Evolutionary conservation across 2,888 invertebrate genomes (phyloP).

Genomic region (Sphaerophoria rueppellii): DNA sequence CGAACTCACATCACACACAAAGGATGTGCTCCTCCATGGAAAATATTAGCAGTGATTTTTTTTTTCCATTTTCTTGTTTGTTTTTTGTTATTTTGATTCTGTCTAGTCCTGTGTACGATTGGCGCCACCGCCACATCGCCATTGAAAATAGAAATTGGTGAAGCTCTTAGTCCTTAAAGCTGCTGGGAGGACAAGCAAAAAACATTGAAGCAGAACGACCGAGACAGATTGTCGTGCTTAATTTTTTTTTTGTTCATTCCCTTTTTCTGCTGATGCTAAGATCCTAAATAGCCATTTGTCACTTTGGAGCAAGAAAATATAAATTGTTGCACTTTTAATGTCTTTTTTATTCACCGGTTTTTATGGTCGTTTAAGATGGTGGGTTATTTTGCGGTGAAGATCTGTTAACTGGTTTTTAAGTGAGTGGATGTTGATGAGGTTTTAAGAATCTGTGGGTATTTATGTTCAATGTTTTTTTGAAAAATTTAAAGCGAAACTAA

Average conservation of each 20-base stretch:
- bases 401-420: too few relatives aligned
- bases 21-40: conserved; percentile 15
- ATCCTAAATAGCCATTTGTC: conserved; percentile 67
- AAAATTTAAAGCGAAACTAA: too few relatives aligned
- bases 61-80: conserved; percentile 1
- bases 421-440: too few relatives aligned
- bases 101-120: conserved; percentile 56
- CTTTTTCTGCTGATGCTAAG: conserved; percentile 2
- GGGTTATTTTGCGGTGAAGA: too few relatives aligned
- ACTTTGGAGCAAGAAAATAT: conserved; percentile 43
- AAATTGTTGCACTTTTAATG: conserved; percentile 64
- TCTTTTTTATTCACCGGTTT: conserved; percentile 39
- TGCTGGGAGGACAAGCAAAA: neutral
- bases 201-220: conserved; percentile 33
- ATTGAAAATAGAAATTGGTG: conserved; percentile 22
- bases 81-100: conserved; percentile 21
- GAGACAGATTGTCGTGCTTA: conserved; percentile 51
- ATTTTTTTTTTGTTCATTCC: neutral
- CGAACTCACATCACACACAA: conserved; percentile 2
- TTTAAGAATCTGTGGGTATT: too few relatives aligned
- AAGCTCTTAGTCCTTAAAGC: conserved; percentile 24
- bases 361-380: too few relatives aligned
- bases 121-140: conserved; percentile 37
- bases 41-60: conserved; percentile 20
- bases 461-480: too few relatives aligned